phyloP scores from a whole-genome alignment of 2,888 invertebrate species.

The Drosophila kambysellisi region DNA sequence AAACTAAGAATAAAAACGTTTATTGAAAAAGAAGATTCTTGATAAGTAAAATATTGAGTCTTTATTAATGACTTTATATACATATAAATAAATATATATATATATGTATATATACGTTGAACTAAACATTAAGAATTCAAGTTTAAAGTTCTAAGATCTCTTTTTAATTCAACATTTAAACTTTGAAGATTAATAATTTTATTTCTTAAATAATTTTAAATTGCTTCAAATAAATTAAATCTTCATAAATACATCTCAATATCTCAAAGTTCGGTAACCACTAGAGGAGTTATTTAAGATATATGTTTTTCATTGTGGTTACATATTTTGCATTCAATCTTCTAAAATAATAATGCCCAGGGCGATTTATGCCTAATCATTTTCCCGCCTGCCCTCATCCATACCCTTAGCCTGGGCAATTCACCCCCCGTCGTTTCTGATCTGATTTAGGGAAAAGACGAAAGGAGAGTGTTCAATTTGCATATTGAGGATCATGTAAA shows the following conservation, averaged over 20 bases:
- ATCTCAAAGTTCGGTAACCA: neutral
- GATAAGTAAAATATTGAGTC: neutral
- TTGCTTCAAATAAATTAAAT: neutral
- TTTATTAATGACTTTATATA: neutral
- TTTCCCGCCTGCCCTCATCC: slow-evolving; percentile 44
- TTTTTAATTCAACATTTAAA: neutral
- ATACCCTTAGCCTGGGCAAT: slow-evolving; percentile 40
- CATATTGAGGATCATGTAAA: slow-evolving; percentile 64
- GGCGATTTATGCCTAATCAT: slow-evolving; percentile 63
- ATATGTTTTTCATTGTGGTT: slow-evolving; percentile 45
- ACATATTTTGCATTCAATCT: slow-evolving; percentile 12
- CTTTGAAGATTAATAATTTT: no score
- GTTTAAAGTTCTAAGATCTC: neutral
- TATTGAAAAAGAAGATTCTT: neutral
- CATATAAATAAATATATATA: neutral
- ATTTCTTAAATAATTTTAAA: neutral
- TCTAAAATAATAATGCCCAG: slow-evolving; percentile 16
- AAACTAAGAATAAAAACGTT: neutral
- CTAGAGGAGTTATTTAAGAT: slow-evolving; percentile 5
- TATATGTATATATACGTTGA: neutral
- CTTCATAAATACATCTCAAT: neutral
- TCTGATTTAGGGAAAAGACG: slow-evolving; percentile 53
- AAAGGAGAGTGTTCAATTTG: slow-evolving; percentile 55
- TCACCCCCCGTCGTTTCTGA: slow-evolving; percentile 60
- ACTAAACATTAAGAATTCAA: neutral